Evolutionary conservation across 1,140 invertebrate genomes (phyloP), one percentile per base, ranked within the genome.

Genomic region (Riptortus pedestris): DNA sequence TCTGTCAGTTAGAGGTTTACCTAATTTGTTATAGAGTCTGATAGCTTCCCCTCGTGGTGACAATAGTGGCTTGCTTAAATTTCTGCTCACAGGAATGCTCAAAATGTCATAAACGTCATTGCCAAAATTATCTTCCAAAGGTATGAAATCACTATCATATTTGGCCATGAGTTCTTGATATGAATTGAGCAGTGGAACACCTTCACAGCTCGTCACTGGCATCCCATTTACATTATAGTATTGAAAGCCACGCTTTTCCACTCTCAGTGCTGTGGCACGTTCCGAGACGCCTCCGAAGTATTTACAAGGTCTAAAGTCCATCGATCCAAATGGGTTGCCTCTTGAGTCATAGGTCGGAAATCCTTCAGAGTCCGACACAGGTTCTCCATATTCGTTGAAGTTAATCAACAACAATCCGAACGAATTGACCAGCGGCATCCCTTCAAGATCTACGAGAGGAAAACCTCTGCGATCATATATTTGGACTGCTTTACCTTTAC

Each of bases 1-100:
- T 38, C 9, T 38, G 28, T 59, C 57, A 18, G 57, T 59, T n/a
- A 59, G 24, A 18, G 57, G 57, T 59, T 38, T 59, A 1, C 57
- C 57, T 2, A 18, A 18, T 59, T 38, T 29, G 18, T 27, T 38
- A 38, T 33, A 59, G 3, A 59, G 28, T 24, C 57, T 33, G 29
- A 59, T 59, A 29, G 57, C 27, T 20, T 59, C 16, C 16, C 57
- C 57, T 31, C 18, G 3, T 1, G 57, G 57, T n/a, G 27, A 16
- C 2, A 18, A 12, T 2, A 59, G n/a, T 0, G 57, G 57, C 22
- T 59, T 59, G 24, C 18, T 38, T 2, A 33, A 59, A 59, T 1
- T 18, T 7, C 26, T 20, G 2, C 18, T 12, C 12, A 59, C 18
- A 11, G 57, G 57, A 20, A 59, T 16, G 20, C 57, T 29, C 2